Percentiles rank a stretch among this genome's conserved stretches.
phyloP scores from a whole-genome alignment of 2,888 invertebrate species.

The Trileptium ribeirensis region DNA sequence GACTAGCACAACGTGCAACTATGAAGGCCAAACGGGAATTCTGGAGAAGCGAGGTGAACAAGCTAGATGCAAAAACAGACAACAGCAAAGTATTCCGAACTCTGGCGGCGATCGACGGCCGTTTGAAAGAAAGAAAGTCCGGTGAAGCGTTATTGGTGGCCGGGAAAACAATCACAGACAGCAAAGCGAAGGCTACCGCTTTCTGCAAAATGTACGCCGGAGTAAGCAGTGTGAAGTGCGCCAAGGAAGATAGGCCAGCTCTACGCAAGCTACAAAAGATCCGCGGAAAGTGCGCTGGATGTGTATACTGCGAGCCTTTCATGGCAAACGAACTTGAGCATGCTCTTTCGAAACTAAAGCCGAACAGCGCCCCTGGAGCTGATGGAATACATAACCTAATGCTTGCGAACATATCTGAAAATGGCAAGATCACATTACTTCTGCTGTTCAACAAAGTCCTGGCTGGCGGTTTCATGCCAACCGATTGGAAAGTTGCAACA shows the following conservation, averaged over 20 bases:
- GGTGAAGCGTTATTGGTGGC: neutral
- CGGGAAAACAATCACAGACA: neutral
- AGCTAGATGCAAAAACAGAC: neutral
- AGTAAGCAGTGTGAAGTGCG: too few relatives aligned
- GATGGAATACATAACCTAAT: neutral
- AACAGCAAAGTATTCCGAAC: neutral
- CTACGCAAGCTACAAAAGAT: too few relatives aligned
- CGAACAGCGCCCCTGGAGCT: neutral
- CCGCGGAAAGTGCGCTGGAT: too few relatives aligned
- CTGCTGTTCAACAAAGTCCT: neutral
- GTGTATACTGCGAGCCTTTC: too few relatives aligned
- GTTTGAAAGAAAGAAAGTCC: too few relatives aligned
- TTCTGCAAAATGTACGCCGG: neutral
- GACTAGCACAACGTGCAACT: neutral
- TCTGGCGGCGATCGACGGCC: neutral
- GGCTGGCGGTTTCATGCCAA: neutral
- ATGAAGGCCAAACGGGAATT: neutral
- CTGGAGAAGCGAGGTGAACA: neutral
- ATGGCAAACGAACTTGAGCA: neutral
- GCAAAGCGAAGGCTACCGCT: neutral
- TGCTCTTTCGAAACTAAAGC: neutral
- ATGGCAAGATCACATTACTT: neutral
- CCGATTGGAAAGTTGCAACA: neutral
- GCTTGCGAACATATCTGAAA: neutral
- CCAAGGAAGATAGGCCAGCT: too few relatives aligned